These are phyloP conservation scores for Ooceraea biroi DNA, from an alignment of 1,140 invertebrate species.

Conservation along the genomic window DNA sequence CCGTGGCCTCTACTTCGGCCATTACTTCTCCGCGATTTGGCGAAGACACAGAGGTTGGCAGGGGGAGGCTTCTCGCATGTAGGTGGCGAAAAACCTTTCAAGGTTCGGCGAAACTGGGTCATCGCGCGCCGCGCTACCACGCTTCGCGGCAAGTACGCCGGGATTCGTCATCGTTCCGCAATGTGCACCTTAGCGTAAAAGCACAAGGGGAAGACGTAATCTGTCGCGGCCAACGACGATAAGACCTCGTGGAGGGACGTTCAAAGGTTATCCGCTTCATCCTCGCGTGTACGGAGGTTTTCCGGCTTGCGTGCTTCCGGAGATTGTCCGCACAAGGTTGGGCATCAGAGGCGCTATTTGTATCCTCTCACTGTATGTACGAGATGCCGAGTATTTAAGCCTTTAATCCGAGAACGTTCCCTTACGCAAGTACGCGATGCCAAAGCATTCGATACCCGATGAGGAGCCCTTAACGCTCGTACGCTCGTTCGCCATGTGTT, in stretches of 20 bases:
- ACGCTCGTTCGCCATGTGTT: not conserved
- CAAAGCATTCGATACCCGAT: not conserved
- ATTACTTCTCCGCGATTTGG: constrained; percentile 43
- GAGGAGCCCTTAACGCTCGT: not conserved
- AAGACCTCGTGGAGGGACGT: constrained; percentile 38
- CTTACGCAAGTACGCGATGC: not conserved
- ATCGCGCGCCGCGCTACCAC: constrained; percentile 12
- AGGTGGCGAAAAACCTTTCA: constrained; percentile 58
- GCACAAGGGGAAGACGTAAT: constrained; percentile 26
- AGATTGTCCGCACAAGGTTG: constrained; percentile 20
- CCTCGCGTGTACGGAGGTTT: not conserved
- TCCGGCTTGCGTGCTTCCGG: constrained; percentile 41
- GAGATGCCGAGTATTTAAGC: not conserved
- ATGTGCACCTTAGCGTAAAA: constrained; percentile 32
- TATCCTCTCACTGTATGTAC: constrained; percentile 1
- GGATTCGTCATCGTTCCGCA: constrained; percentile 15
- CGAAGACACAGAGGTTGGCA: constrained; percentile 9
- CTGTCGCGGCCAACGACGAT: not conserved
- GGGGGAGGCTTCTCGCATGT: not conserved
- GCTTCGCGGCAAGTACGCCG: not conserved
- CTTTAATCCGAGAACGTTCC: constrained; percentile 1
- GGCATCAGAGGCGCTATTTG: constrained; percentile 44
- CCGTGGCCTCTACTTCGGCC: constrained; percentile 14
- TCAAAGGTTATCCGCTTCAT: constrained; percentile 35
- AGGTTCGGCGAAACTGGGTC: constrained; percentile 60